Evolutionary conservation across 2,888 invertebrate species (phyloP).

Genomic region (Pegoplata infirma): DNA sequence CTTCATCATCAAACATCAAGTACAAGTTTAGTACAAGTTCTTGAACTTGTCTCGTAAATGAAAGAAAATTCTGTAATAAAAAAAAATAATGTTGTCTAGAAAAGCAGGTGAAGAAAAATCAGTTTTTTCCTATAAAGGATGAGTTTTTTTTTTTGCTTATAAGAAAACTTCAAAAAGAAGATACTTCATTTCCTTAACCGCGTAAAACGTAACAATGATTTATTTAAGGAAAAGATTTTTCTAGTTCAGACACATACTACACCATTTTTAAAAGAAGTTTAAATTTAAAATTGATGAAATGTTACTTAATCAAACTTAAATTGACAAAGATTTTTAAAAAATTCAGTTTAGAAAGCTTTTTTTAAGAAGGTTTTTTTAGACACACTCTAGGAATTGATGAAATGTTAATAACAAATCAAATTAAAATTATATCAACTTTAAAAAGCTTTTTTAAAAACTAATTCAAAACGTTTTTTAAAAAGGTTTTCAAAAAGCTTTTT

Average conservation of each 20-base stretch:
- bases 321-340: too few species aligned
- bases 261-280: too few species aligned
- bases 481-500: too few species aligned
- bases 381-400: too few species aligned
- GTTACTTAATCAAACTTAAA: too few species aligned
- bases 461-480: too few species aligned
- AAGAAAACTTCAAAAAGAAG: slow-evolving; percentile 7
- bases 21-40: slow-evolving; percentile 44
- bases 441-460: too few species aligned
- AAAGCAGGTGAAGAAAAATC: slow-evolving; percentile 45
- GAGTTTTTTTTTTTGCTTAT: slow-evolving; percentile 7
- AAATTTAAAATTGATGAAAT: too few species aligned
- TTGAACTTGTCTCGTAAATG: slow-evolving; percentile 28
- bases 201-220: slow-evolving; percentile 6
- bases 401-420: too few species aligned
- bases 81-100: slow-evolving; percentile 32
- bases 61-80: background rate
- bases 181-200: slow-evolving; percentile 16
- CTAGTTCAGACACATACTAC: background rate
- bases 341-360: too few species aligned
- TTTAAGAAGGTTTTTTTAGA: too few species aligned
- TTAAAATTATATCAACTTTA: too few species aligned
- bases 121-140: background rate
- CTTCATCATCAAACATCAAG: slow-evolving; percentile 33
- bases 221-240: background rate